Percentiles rank a stretch among this genome's conserved stretches.
Conservation (phyloP, 1,140 invertebrate genomes). For the Anoplophora glabripennis region DNA sequence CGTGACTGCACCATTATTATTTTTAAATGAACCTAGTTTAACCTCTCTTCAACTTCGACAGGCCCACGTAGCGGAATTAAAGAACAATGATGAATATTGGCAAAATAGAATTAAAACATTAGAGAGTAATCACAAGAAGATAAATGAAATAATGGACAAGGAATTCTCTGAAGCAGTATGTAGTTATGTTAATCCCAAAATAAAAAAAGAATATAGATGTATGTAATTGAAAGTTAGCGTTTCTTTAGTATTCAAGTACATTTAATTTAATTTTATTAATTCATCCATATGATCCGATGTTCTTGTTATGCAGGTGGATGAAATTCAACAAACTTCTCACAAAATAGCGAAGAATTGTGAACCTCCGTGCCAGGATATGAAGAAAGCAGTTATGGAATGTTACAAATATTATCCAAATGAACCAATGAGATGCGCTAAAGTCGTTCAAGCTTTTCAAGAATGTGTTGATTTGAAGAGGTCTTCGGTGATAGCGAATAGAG, state of each 20-base stretch:
- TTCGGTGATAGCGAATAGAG: conserved; percentile 31
- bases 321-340: conserved; percentile 26
- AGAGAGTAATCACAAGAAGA: conserved; percentile 51
- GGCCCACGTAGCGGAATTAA: conserved; percentile 40
- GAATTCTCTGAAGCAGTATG: conserved; percentile 55
- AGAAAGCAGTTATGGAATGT: conserved; percentile 41
- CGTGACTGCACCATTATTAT: conserved; percentile 23
- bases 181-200: background rate
- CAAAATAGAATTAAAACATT: conserved; percentile 52
- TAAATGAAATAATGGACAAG: conserved; percentile 52
- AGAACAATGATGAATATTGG: conserved; percentile 55
- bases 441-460: conserved; percentile 46
- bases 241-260: background rate
- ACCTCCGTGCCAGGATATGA: conserved; percentile 36
- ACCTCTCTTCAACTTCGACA: conserved; percentile 47
- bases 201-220: background rate
- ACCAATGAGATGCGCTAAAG: conserved; percentile 44
- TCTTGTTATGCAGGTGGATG: conserved; percentile 33
- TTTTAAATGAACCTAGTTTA: conserved; percentile 42
- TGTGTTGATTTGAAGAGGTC: conserved; percentile 43
- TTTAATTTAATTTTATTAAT: conserved; percentile 11
- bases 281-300: too few relatives aligned
- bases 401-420: conserved; percentile 42
- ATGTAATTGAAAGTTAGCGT: conserved; percentile 2
- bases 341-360: conserved; percentile 22